Conservation (phyloP, 2,797 vertebrate genomes). For the Miopithecus talapoin region DNA sequence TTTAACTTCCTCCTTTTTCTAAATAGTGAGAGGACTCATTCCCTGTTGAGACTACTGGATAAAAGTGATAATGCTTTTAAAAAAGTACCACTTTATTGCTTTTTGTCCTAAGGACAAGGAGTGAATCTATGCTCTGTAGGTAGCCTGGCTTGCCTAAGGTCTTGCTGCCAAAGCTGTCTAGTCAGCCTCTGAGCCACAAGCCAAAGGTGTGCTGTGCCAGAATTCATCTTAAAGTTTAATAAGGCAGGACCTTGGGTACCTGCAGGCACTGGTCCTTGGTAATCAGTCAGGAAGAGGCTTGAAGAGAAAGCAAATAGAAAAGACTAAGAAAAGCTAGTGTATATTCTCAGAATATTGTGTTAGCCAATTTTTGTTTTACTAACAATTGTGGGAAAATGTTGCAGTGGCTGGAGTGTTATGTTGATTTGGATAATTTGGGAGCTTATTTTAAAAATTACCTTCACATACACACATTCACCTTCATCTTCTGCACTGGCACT, state of each 20-base stretch:
- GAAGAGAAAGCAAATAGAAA: neutral
- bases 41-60: neutral
- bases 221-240: neutral
- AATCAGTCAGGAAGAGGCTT: neutral
- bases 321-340: neutral
- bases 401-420: neutral
- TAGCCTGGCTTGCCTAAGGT: neutral
- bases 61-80: neutral
- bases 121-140: neutral
- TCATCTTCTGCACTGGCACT: neutral
- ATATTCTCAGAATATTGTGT: neutral
- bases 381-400: neutral
- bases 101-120: constrained; percentile 12
- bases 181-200: neutral
- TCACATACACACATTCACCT: neutral
- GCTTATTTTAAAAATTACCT: neutral
- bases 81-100: neutral
- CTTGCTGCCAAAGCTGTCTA: neutral
- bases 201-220: neutral
- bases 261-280: neutral
- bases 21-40: constrained; percentile 19
- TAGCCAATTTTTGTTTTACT: constrained; percentile 2
- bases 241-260: neutral
- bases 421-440: neutral
- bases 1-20: constrained; percentile 40